phyloP scores from a whole-genome alignment of 2,888 invertebrate genomes.

The Thecocarcelia acutangulata region DNA sequence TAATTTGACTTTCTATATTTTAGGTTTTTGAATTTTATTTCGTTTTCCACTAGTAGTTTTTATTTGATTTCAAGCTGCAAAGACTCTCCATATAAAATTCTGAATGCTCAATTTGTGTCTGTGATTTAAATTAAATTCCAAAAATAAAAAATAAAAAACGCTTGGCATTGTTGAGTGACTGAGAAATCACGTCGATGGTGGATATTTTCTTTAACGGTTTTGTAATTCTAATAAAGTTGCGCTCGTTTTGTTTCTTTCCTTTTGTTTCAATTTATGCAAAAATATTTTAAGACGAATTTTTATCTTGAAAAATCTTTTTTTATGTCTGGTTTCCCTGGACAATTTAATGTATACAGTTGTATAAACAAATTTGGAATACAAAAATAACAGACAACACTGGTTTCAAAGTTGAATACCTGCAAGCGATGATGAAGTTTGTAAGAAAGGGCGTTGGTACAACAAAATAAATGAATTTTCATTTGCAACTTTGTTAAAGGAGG shows the following conservation, averaged over 20 bases:
- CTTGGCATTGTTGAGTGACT: background rate
- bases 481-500: no score
- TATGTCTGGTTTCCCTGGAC: constrained; percentile 34
- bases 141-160: background rate
- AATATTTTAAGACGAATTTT: constrained; percentile 39
- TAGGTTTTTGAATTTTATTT: constrained; percentile 39
- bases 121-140: constrained; percentile 40
- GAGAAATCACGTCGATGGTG: background rate
- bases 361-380: background rate
- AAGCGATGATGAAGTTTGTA: background rate
- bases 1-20: background rate
- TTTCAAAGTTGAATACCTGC: background rate
- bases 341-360: constrained; percentile 3
- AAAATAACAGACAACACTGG: background rate
- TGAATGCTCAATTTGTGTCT: constrained; percentile 51
- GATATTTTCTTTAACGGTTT: constrained; percentile 22
- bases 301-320: constrained; percentile 12
- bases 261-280: constrained; percentile 50
- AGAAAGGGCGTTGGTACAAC: no score
- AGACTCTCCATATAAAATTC: background rate
- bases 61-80: constrained; percentile 15
- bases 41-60: constrained; percentile 7
- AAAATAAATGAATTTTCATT: no score
- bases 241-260: background rate
- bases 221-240: constrained; percentile 48